These are phyloP conservation scores for Metaphire vulgaris DNA, from an alignment of 1,140 invertebrate species.

Conservation along the genomic window DNA sequence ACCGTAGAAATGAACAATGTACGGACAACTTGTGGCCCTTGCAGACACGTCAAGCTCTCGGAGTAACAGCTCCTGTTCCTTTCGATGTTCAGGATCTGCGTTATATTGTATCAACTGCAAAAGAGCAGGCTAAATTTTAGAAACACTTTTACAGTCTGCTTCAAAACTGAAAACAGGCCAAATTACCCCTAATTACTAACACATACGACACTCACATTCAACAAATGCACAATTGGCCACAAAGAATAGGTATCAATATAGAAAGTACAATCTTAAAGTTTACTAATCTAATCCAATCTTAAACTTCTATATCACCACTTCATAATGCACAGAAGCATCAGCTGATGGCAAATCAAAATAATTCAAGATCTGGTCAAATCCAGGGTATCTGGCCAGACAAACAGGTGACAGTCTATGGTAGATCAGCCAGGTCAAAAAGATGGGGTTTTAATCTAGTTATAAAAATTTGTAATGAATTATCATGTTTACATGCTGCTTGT, in stretches of 20 bases:
- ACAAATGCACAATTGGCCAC: background rate
- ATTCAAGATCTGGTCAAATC: too few relatives aligned
- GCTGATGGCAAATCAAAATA: too few relatives aligned
- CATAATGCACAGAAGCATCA: too few relatives aligned
- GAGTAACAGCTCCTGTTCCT: background rate
- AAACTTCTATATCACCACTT: background rate
- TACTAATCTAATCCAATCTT: background rate
- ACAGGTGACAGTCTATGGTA: too few relatives aligned
- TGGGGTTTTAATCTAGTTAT: too few relatives aligned
- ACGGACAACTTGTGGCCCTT: background rate
- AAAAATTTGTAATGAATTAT: too few relatives aligned
- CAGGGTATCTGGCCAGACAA: too few relatives aligned
- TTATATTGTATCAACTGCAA: constrained; percentile 14
- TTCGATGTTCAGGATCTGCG: constrained; percentile 1
- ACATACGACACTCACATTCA: background rate
- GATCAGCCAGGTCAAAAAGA: too few relatives aligned
- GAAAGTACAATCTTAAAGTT: background rate
- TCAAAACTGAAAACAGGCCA: background rate
- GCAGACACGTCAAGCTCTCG: constrained; percentile 13
- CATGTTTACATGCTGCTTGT: too few relatives aligned
- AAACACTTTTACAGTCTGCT: too few relatives aligned
- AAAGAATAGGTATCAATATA: too few relatives aligned
- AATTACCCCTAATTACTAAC: background rate
- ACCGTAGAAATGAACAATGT: constrained; percentile 10
- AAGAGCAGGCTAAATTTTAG: background rate